Evolutionary conservation across 2,113 vertebrate species (phyloP).

Genomic region (Cryptomyrus ogoouensis): DNA sequence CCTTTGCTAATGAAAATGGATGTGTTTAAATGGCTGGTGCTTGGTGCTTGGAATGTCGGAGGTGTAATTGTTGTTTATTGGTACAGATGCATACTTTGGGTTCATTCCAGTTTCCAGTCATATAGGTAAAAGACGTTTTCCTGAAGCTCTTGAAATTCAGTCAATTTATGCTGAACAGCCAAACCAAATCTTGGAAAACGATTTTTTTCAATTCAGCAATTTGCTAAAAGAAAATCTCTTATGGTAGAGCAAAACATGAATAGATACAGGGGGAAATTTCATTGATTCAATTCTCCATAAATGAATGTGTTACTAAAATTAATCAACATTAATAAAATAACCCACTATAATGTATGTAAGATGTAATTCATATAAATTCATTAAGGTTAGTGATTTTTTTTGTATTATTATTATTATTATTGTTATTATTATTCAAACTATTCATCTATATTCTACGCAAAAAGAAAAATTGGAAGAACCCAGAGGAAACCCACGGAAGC

Average conservation of each 20-base stretch:
- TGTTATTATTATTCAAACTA: neutral
- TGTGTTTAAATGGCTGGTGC: neutral
- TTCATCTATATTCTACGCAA: neutral
- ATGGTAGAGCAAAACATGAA: neutral
- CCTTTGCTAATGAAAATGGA: neutral
- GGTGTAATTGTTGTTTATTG: neutral
- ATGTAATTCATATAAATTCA: no score
- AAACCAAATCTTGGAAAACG: conserved; percentile 6
- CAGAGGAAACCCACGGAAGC: neutral
- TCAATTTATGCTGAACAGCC: conserved; percentile 30
- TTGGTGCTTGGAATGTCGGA: neutral
- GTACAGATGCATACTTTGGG: neutral
- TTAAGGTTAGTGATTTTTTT: neutral
- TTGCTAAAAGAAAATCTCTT: neutral
- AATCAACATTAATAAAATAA: neutral
- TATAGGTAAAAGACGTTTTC: neutral
- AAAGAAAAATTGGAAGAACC: neutral
- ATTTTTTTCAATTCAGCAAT: neutral
- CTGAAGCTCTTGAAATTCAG: neutral
- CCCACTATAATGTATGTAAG: neutral
- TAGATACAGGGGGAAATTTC: neutral
- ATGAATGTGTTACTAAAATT: neutral
- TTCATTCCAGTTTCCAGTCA: conserved; percentile 22
- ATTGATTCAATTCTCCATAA: neutral
- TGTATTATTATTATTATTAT: neutral